Conservation (phyloP, 92 coral and sea anemone species). For the Palythoa caribaeorum region DNA sequence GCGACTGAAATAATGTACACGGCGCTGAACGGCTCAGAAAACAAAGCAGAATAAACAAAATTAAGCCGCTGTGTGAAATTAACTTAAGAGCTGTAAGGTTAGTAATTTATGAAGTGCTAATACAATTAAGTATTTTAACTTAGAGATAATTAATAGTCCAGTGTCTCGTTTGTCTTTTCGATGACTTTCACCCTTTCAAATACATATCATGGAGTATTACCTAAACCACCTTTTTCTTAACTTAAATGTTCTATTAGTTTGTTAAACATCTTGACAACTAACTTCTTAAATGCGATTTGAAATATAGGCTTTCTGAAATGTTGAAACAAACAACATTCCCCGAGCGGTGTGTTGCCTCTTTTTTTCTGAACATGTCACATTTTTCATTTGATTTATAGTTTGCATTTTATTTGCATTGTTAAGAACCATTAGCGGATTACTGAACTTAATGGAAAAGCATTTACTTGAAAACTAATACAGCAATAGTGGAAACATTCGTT, state of each 20-base stretch:
- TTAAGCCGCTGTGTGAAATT: too few species aligned
- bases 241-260: not conserved
- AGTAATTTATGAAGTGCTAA: constrained; percentile 42
- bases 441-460: constrained; percentile 21
- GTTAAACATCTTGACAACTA: not conserved
- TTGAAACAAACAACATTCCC: not conserved
- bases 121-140: constrained; percentile 24
- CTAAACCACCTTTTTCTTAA: not conserved
- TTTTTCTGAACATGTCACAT: not conserved
- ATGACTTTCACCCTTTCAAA: constrained; percentile 2
- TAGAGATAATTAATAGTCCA: constrained; percentile 8
- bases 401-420: constrained; percentile 29
- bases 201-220: not conserved
- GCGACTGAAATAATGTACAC: not conserved
- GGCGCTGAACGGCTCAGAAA: too few species aligned
- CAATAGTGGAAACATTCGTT: not conserved
- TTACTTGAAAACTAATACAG: not conserved
- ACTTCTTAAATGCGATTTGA: not conserved
- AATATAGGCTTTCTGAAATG: not conserved
- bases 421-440: constrained; percentile 33
- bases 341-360: constrained; percentile 1
- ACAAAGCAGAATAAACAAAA: not conserved
- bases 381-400: constrained; percentile 36
- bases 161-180: not conserved
- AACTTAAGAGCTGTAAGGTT: not conserved